Conservation (phyloP, 1,140 invertebrate genomes). For the Bombus polaris region DNA sequence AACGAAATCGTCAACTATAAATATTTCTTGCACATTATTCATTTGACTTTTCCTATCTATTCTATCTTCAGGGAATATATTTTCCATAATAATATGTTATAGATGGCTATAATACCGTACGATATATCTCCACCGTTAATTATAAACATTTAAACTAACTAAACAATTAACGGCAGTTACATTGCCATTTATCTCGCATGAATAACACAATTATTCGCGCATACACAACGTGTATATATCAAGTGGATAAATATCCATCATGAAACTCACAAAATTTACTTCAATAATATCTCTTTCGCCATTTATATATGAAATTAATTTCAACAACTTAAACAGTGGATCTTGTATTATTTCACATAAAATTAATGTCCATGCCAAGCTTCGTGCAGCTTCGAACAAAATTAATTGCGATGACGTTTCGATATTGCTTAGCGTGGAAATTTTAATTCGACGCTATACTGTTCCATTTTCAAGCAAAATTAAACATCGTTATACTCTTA, state of each 20-base stretch:
- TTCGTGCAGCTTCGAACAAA: not conserved
- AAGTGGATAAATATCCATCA: no score
- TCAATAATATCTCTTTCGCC: not conserved
- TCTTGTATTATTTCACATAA: not conserved
- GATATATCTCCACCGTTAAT: not conserved
- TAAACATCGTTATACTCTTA: not conserved
- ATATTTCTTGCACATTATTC: not conserved
- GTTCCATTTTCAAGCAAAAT: not conserved
- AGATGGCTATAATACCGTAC: no score
- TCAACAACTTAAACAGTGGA: not conserved
- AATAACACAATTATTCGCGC: not conserved
- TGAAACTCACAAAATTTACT: not conserved
- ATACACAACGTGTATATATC: not conserved
- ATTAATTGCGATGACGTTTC: not conserved
- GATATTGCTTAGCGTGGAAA: not conserved
- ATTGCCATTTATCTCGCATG: not conserved
- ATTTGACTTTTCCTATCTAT: no score
- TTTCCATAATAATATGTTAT: not conserved
- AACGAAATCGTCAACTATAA: not conserved
- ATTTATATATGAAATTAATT: not conserved
- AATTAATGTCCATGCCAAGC: not conserved
- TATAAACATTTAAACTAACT: not conserved
- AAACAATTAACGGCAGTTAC: not conserved
- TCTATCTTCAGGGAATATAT: not conserved
- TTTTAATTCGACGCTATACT: not conserved